These are phyloP conservation scores for Phania funesta DNA, from an alignment of 2,888 invertebrate species.

Conservation along the genomic window DNA sequence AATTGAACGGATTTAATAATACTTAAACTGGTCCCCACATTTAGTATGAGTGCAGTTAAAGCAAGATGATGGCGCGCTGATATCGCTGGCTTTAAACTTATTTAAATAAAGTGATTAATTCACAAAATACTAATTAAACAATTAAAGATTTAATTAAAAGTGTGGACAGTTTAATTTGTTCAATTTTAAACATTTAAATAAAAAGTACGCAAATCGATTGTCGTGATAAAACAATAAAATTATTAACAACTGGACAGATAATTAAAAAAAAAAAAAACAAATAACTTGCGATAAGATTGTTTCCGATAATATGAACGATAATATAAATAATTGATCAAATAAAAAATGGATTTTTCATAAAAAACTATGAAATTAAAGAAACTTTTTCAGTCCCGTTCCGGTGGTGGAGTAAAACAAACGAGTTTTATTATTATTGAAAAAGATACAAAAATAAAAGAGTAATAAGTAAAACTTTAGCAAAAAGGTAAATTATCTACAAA, in stretches of 20 bases:
- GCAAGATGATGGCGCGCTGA: not conserved
- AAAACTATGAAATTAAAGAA: not conserved
- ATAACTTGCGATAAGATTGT: constrained; percentile 66
- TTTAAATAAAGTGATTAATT: constrained; percentile 14
- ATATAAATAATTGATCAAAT: constrained; percentile 66
- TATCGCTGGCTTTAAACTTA: not conserved
- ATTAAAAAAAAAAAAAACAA: not conserved
- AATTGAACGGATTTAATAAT: not conserved
- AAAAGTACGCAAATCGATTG: not conserved
- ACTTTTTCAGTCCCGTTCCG: constrained; percentile 34
- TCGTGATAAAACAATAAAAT: not conserved
- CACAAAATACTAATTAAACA: constrained; percentile 32
- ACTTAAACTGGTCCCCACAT: constrained; percentile 9
- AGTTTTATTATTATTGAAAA: not conserved
- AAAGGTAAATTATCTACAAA: not conserved
- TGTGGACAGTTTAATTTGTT: not conserved
- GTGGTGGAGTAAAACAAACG: constrained; percentile 17
- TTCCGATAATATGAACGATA: constrained; percentile 41
- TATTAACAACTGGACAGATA: not conserved
- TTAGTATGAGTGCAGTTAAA: constrained; percentile 9
- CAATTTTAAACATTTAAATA: not conserved
- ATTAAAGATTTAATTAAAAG: constrained; percentile 16
- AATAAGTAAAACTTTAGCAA: not conserved
- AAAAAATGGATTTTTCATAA: no score
- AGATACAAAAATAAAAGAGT: not conserved